Conservation (phyloP, 2,888 invertebrate genomes). For the Hyles lineata region DNA sequence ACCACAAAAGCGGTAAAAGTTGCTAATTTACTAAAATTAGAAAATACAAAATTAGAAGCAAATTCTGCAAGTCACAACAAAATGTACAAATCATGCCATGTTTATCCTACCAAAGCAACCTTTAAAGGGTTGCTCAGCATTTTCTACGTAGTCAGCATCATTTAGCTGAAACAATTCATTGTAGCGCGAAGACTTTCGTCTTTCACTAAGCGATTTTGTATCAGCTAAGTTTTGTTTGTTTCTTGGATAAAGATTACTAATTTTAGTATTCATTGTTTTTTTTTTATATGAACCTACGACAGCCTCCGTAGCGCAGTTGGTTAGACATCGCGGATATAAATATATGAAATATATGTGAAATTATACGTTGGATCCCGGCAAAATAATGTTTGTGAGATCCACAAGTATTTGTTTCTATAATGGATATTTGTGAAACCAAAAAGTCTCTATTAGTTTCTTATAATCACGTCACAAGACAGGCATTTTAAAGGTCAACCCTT, state of each 20-base stretch:
- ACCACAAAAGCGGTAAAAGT: background rate
- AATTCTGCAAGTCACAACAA: background rate
- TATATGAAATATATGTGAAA: too few species aligned
- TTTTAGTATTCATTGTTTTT: background rate
- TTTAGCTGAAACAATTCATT: conserved; percentile 13
- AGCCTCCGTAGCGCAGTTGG: too few species aligned
- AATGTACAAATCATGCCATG: background rate
- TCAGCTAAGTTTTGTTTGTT: background rate
- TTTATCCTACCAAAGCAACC: background rate
- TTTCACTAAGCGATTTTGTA: background rate
- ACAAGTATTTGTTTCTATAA: too few species aligned
- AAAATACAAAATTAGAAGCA: background rate
- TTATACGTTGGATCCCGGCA: too few species aligned
- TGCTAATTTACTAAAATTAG: background rate
- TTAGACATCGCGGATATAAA: too few species aligned
- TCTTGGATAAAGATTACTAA: background rate
- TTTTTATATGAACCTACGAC: too few species aligned
- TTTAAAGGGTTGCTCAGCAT: background rate
- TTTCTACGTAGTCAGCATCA: background rate
- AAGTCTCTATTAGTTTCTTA: too few species aligned
- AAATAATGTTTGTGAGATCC: too few species aligned
- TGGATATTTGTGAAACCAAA: too few species aligned
- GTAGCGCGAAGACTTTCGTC: background rate
- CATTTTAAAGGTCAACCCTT: too few species aligned
- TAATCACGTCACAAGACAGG: too few species aligned